Evolutionary conservation across 2,888 invertebrate species (phyloP), one percentile per base, ranked within the genome.

Genomic region (Oxycera nigricornis): DNA sequence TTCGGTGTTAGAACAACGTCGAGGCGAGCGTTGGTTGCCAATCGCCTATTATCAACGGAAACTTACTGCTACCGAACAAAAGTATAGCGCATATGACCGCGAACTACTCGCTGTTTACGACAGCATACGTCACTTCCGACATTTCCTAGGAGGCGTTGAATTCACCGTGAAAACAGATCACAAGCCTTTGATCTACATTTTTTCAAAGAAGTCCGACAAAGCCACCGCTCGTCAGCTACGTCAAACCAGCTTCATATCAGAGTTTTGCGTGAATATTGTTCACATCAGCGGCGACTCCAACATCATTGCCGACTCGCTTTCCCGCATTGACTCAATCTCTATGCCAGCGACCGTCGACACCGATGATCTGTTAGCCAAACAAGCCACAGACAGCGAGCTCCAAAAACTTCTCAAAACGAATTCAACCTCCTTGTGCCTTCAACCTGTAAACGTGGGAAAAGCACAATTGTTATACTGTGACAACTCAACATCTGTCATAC

Each of bases 31-130:
- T 0, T 80, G 80, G 80, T 41, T 78, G 59, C 79, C 80, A 1
- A 68, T 81, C 1, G 76, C 70, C 0, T 82, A 80, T 52, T 81
- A n/a, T n/a, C n/a, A n/a, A n/a, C n/a, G n/a, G n/a, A n/a, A n/a
- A n/a, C n/a, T n/a, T n/a, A n/a, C n/a, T n/a, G n/a, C n/a, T n/a
- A n/a, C n/a, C n/a, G n/a, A n/a, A n/a, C n/a, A n/a, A n/a, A n/a
- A 82, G 6, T 86, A 84, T 61, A 81, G 82, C n/a, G 80, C 81
- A 24, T 85, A 84, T 75, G 84, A 86, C 72, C 50, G 83, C 2
- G 83, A 84, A 77, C 79, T 86, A 0, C 77, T 84, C 2, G 83
- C 82, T 0, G 82, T 84, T 0, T 9, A 52, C 9, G 20, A 52
- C 22, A 52, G 2, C 52, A 52, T 52, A 20, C 17, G 2, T 52